phyloP scores from a whole-genome alignment of 30 jellyfish, hydroid and myxozoan species.

The Hydractinia symbiolongicarpus region DNA sequence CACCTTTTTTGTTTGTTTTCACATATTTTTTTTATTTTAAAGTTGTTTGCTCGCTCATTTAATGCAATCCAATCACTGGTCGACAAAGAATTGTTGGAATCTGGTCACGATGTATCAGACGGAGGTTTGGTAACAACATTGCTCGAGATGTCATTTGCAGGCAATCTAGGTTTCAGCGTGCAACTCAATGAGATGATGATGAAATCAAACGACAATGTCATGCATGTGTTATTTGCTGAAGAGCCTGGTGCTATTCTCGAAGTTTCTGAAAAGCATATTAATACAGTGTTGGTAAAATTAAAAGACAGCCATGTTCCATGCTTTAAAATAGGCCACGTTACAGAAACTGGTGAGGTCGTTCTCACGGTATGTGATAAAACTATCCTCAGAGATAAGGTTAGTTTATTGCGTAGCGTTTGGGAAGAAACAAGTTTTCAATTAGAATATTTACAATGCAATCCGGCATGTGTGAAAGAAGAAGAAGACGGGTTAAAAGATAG shows the following conservation, averaged over 20 bases:
- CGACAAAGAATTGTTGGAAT: conserved; percentile 26
- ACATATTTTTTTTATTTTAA: background rate
- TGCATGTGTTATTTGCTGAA: conserved; percentile 58
- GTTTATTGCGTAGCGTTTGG: conserved; percentile 54
- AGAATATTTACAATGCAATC: conserved; percentile 67
- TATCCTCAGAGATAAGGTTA: conserved; percentile 40
- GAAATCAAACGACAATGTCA: background rate
- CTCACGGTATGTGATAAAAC: background rate
- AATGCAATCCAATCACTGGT: conserved; percentile 55
- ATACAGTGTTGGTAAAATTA: conserved; percentile 17
- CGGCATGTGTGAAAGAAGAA: conserved; percentile 55
- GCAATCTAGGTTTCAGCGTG: conserved; percentile 49
- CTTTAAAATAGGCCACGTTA: conserved; percentile 37
- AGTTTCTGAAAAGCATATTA: conserved; percentile 29
- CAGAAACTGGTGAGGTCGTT: conserved; percentile 30
- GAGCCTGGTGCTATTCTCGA: conserved; percentile 67
- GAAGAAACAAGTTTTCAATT: conserved; percentile 77
- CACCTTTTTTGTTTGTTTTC: background rate
- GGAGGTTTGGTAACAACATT: conserved; percentile 77
- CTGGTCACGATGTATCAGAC: conserved; percentile 84
- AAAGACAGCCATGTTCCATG: conserved; percentile 32
- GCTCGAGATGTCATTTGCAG: conserved; percentile 86
- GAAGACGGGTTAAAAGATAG: conserved; percentile 31
- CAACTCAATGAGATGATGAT: background rate
- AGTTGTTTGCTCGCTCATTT: conserved; percentile 58